Conservation (phyloP, 2,888 invertebrate genomes). For the Tiliacea citrago region DNA sequence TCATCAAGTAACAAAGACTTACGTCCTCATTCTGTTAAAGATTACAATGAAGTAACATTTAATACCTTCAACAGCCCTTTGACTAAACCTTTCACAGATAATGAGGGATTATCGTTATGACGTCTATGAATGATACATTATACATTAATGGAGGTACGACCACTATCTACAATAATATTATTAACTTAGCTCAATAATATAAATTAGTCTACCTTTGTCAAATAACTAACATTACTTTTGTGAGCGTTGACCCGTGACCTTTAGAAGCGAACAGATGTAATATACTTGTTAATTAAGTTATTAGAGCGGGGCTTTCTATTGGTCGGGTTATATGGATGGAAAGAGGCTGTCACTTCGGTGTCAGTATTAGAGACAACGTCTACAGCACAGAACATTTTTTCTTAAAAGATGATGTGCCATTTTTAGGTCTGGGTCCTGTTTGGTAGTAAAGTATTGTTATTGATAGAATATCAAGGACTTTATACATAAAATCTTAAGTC, state of each 20-base stretch:
- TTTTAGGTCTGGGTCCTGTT: not conserved
- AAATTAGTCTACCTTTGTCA: slow-evolving; percentile 31
- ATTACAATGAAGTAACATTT: slow-evolving; percentile 19
- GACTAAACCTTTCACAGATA: slow-evolving; percentile 13
- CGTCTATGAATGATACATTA: slow-evolving; percentile 25
- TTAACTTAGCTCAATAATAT: slow-evolving; percentile 21
- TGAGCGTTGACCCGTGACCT: slow-evolving; percentile 2
- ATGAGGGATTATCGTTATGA: slow-evolving; percentile 29
- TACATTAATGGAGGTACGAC: not conserved
- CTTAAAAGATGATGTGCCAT: not conserved
- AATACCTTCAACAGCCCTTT: slow-evolving; percentile 11
- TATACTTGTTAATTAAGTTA: not conserved
- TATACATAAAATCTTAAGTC: not conserved
- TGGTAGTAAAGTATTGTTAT: not conserved
- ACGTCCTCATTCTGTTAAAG: slow-evolving; percentile 2
- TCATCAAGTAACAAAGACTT: slow-evolving; percentile 10
- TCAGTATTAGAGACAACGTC: not conserved
- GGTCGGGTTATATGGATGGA: not conserved
- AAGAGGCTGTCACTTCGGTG: not conserved
- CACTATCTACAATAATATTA: slow-evolving; percentile 3
- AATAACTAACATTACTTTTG: not conserved
- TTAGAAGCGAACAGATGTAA: not conserved
- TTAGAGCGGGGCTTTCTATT: not conserved
- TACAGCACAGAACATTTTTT: not conserved
- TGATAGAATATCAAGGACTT: not conserved